Base-by-base conservation (phyloP, 2,797 vertebrate genomes). In the Pelobates cultripes region DNA sequence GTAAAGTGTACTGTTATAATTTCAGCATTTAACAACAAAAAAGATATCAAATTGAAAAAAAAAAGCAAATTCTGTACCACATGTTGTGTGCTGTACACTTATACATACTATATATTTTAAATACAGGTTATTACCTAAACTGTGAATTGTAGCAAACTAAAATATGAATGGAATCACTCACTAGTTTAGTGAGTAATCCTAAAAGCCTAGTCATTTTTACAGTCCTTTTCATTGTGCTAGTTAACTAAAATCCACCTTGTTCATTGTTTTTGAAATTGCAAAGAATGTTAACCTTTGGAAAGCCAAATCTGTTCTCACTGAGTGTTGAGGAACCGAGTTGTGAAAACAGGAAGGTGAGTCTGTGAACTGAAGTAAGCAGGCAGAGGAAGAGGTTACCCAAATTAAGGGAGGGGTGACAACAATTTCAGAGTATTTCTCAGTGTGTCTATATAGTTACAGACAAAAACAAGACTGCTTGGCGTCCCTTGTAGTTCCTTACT, bases 331-430 rank as follows among this genome's bases (percentile, higher is more conserved):
- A 75, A 81, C 71, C 61, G 68, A 80, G 71, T 8, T 45, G n/a
- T 61, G 53, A 74, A 80, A 80, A 80, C 79, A 80, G 64, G 79
- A 80, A 80, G 72, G 41, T 47, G 43, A 17, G 63, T 44, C n/a
- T 42, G 44, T 66, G 71, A 41, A 74, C 28, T 71, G 57, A 43
- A 70, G 15, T n/a, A 13, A 81, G 67, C 79, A 47, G 64, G 67
- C 41, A 74, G 66, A 80, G 53, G 72, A 81, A 81, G 72, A 81
- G 79, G 72, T 75, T 81, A 63, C 79, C 66, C 66, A 74, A 42
- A 69, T 44, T n/a, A 3, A 45, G 72, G 79, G 72, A 81, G 79
- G 79, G 73, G 79, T 75, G 45, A 66, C 28, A 43, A 17, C 13
- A 44, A 41, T 69, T 45, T 40, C 44, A 66, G 17, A 41, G 53